phyloP scores from a whole-genome alignment of 2,888 invertebrate genomes.

The Pandemis heparana region DNA sequence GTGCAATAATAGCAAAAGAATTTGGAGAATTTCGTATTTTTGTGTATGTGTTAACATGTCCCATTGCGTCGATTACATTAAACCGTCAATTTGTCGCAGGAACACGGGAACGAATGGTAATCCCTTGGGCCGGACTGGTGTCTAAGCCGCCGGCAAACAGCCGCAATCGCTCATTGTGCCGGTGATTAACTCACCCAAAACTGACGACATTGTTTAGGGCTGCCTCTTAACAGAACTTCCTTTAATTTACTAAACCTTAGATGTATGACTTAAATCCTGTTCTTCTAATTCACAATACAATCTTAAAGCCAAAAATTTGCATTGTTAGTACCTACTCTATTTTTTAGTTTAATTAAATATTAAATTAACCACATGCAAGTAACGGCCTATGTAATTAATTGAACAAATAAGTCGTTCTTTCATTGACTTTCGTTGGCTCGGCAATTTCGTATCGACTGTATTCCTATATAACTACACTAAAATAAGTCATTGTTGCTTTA shows the following conservation, averaged over 20 bases:
- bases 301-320: neutral
- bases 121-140: conserved; percentile 39
- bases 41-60: neutral
- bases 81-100: conserved; percentile 45
- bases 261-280: neutral
- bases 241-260: neutral
- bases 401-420: neutral
- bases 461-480: neutral
- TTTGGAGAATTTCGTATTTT: neutral
- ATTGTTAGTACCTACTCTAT: neutral
- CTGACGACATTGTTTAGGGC: conserved; percentile 29
- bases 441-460: neutral
- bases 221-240: neutral
- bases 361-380: too few relatives aligned
- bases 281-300: neutral
- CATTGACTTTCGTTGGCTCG: neutral
- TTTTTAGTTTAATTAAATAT: too few relatives aligned
- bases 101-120: conserved; percentile 63
- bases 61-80: conserved; percentile 12
- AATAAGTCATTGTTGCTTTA: neutral
- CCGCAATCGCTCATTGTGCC: conserved; percentile 60
- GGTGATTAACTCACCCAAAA: conserved; percentile 66
- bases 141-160: conserved; percentile 66
- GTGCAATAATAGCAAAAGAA: neutral
- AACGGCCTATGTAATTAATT: neutral